These are phyloP conservation scores for Triplophysa siluroides DNA, from an alignment of 2,113 vertebrate species.

Conservation along the genomic window DNA sequence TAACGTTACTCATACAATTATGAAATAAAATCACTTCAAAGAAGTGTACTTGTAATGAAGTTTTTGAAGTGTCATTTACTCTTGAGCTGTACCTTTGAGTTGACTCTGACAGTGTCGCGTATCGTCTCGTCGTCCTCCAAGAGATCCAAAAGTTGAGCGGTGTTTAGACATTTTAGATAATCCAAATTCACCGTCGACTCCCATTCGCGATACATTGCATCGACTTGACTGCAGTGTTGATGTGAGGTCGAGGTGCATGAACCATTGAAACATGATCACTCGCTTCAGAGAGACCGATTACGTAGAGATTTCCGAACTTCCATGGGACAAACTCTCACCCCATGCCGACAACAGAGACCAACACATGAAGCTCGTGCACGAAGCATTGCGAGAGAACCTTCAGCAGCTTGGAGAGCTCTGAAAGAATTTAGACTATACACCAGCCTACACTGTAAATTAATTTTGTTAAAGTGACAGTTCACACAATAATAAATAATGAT, in stretches of 20 bases:
- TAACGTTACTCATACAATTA: no score
- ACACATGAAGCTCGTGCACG: not conserved
- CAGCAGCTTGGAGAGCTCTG: conserved; percentile 35
- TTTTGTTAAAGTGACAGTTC: no score
- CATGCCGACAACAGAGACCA: not conserved
- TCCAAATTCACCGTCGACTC: conserved; percentile 36
- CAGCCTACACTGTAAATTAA: no score
- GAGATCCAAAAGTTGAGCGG: conserved; percentile 57
- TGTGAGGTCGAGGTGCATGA: not conserved
- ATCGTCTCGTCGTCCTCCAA: conserved; percentile 63
- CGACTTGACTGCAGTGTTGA: not conserved
- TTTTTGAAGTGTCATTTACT: not conserved
- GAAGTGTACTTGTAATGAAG: no score
- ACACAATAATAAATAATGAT: no score
- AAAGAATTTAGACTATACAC: not conserved
- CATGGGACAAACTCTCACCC: not conserved
- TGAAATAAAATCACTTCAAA: not conserved
- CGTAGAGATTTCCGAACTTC: not conserved
- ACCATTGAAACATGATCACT: conserved; percentile 19
- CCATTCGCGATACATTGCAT: conserved; percentile 29
- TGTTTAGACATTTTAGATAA: conserved; percentile 51
- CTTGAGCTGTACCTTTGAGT: conserved; percentile 55
- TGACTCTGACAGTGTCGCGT: conserved; percentile 44
- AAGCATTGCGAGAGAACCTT: not conserved
- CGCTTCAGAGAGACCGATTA: not conserved